phyloP scores from a whole-genome alignment of 2,113 vertebrate genomes.

The Hiodon alosoides region DNA sequence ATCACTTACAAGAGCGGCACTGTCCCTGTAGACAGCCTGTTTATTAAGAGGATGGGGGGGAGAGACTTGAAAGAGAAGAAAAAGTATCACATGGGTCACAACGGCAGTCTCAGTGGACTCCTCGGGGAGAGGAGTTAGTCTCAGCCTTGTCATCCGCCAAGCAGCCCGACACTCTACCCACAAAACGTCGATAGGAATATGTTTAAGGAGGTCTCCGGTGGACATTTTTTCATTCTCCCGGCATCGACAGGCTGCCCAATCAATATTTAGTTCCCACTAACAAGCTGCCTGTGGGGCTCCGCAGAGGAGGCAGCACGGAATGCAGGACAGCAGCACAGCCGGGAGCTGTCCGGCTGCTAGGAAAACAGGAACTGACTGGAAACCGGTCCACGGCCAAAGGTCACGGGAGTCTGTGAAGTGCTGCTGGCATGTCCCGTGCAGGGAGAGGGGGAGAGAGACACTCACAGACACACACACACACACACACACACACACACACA shows the following conservation, averaged over 20 bases:
- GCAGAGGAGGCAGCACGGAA: constrained; percentile 80
- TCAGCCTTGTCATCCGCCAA: constrained; percentile 94
- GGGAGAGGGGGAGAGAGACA: background rate
- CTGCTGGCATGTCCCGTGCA: constrained; percentile 64
- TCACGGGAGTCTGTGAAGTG: constrained; percentile 75
- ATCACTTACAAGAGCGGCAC: constrained; percentile 75
- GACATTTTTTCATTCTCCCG: constrained; percentile 98
- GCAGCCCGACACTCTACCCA: constrained; percentile 81
- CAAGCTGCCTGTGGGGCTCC: constrained; percentile 98
- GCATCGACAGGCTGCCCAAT: constrained; percentile 99
- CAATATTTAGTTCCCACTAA: constrained; percentile 99
- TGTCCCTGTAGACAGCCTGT: constrained; percentile 68
- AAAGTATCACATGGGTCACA: constrained; percentile 84
- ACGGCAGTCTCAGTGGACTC: constrained; percentile 77
- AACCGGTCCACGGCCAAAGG: constrained; percentile 79
- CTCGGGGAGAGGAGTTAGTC: constrained; percentile 79
- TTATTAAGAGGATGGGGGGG: constrained; percentile 60
- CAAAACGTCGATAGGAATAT: constrained; percentile 99
- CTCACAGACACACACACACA: too few relatives aligned
- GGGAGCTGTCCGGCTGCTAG: constrained; percentile 97
- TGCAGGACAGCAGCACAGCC: constrained; percentile 90
- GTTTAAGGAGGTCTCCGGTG: constrained; percentile 96
- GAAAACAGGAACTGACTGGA: constrained; percentile 97
- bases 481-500: too few relatives aligned
- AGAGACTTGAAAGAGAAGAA: constrained; percentile 87